Evolutionary conservation across 2,113 vertebrate genomes (phyloP).

Genomic region (Aspiorhynchus laticeps): DNA sequence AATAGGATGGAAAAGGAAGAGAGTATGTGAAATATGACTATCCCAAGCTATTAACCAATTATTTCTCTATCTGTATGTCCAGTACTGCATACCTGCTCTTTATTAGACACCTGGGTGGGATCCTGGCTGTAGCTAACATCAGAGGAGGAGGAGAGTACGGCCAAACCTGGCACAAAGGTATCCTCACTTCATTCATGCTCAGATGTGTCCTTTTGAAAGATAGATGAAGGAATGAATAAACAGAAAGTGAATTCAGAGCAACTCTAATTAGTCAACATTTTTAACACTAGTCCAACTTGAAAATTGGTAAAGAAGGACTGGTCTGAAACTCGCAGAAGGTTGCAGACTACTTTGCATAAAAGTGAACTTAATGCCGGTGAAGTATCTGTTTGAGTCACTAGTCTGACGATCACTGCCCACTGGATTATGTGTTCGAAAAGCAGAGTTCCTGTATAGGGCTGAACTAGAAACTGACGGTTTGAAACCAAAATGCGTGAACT

Average conservation of each 20-base stretch:
- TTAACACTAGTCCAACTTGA: not conserved
- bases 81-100: slow-evolving; percentile 75
- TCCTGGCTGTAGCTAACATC: slow-evolving; percentile 79
- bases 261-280: not conserved
- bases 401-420: not conserved
- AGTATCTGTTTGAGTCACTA: not conserved
- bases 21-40: not conserved
- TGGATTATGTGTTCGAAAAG: not conserved
- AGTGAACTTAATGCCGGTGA: not conserved
- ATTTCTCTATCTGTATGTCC: not conserved
- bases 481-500: not conserved
- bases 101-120: slow-evolving; percentile 75
- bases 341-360: not conserved
- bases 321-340: not conserved
- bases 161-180: slow-evolving; percentile 80
- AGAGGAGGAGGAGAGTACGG: slow-evolving; percentile 79
- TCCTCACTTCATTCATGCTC: not conserved
- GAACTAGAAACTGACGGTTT: not conserved
- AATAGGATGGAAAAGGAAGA: not conserved
- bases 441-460: not conserved
- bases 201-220: not conserved
- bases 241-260: no score
- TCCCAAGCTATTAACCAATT: not conserved
- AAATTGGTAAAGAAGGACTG: not conserved
- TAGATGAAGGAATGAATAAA: not conserved